Percentiles rank a stretch among this genome's conserved stretches.
phyloP scores from a whole-genome alignment of 1,140 invertebrate genomes.

The Pseudoatta argentina region DNA sequence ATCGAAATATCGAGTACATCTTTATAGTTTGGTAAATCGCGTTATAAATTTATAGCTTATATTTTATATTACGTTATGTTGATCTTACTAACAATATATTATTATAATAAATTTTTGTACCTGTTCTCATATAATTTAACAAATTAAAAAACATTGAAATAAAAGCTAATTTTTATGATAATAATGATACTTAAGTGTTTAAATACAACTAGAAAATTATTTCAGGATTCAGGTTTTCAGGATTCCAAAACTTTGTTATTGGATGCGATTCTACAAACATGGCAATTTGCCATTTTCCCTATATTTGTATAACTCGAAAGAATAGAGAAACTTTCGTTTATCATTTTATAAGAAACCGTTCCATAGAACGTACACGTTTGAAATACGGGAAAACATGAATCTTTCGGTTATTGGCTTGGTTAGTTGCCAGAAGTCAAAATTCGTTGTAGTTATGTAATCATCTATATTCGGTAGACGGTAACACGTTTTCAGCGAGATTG shows the following conservation, averaged over 20 bases:
- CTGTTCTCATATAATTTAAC: not conserved
- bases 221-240: not conserved
- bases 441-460: constrained; percentile 45
- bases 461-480: constrained; percentile 39
- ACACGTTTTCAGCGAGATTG: constrained; percentile 34
- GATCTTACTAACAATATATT: not conserved
- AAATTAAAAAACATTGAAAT: not conserved
- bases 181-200: not conserved
- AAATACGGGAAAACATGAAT: constrained; percentile 49
- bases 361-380: constrained; percentile 26
- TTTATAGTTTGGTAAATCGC: not conserved
- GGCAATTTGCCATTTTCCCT: constrained; percentile 44
- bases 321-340: constrained; percentile 40
- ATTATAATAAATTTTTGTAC: not conserved
- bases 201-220: not conserved
- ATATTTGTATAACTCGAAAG: constrained; percentile 50
- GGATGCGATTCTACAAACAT: constrained; percentile 14
- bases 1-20: not conserved
- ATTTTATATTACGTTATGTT: not conserved
- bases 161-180: not conserved
- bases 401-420: constrained; percentile 59
- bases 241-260: constrained; percentile 16
- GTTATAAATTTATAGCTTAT: not conserved
- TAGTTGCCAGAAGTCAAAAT: constrained; percentile 57
- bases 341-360: constrained; percentile 50